These are phyloP conservation scores for Pleuronectes platessa DNA, from an alignment of 2,113 vertebrate species.

Conservation along the genomic window DNA sequence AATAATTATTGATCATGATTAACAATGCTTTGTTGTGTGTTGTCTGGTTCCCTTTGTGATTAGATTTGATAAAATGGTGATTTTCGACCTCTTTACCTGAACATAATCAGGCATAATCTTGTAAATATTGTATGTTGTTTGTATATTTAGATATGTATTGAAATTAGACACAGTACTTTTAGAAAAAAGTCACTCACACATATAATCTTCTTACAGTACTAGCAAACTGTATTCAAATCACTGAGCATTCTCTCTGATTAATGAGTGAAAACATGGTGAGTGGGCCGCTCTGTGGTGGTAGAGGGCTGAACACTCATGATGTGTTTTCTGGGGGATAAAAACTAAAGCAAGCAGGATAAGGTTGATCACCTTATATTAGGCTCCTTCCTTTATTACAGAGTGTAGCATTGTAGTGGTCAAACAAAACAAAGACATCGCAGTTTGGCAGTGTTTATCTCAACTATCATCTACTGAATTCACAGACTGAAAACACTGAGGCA, in stretches of 20 bases:
- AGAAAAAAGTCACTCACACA: no score
- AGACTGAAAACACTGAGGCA: constrained; percentile 34
- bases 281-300: constrained; percentile 14
- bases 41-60: no score
- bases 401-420: constrained; percentile 41
- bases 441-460: constrained; percentile 72
- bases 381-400: constrained; percentile 36
- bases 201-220: constrained; percentile 32
- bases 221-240: constrained; percentile 52
- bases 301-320: constrained; percentile 40
- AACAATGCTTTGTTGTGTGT: no score
- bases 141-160: no score
- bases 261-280: constrained; percentile 15
- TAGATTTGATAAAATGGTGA: no score
- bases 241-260: constrained; percentile 5
- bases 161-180: no score
- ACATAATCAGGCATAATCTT: no score
- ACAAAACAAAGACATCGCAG: constrained; percentile 39
- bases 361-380: constrained; percentile 17
- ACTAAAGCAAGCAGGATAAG: constrained; percentile 34
- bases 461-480: constrained; percentile 35
- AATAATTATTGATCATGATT: no score
- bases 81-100: no score
- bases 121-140: no score
- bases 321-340: constrained; percentile 7